Conservation (phyloP, 1,140 invertebrate genomes). For the Drosophila navojoa region DNA sequence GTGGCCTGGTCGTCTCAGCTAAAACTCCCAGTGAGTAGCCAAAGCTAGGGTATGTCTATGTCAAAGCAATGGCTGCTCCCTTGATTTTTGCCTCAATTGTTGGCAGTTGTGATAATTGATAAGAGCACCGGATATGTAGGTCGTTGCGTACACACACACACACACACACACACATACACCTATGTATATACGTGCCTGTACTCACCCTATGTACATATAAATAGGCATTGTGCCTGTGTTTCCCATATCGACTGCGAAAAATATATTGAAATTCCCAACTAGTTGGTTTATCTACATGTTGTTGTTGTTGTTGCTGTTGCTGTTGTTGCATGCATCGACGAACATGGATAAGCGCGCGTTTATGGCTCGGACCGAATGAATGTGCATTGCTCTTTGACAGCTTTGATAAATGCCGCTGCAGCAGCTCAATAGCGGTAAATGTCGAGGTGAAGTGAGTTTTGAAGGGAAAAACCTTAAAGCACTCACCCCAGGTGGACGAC, state of each 20-base stretch:
- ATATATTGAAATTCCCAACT: slow-evolving; percentile 28
- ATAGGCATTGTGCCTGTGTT: neutral
- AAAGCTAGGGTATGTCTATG: neutral
- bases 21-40: too few species aligned
- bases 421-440: slow-evolving; percentile 36
- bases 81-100: slow-evolving; percentile 1
- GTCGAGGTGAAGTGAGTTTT: slow-evolving; percentile 7
- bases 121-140: slow-evolving; percentile 40
- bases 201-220: neutral
- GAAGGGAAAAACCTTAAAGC: neutral
- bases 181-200: neutral
- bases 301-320: neutral
- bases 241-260: slow-evolving; percentile 17
- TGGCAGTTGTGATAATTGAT: slow-evolving; percentile 35
- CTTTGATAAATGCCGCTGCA: slow-evolving; percentile 48
- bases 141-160: slow-evolving; percentile 23
- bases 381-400: slow-evolving; percentile 22
- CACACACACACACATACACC: neutral
- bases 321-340: slow-evolving; percentile 5
- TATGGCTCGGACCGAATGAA: neutral
- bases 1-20: neutral
- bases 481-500: neutral
- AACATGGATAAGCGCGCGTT: slow-evolving; percentile 2
- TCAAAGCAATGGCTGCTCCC: neutral
- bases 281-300: slow-evolving; percentile 39